These are phyloP conservation scores for Peromyscus attwateri DNA, from an alignment of 2,797 vertebrate genomes.

Conservation along the genomic window DNA sequence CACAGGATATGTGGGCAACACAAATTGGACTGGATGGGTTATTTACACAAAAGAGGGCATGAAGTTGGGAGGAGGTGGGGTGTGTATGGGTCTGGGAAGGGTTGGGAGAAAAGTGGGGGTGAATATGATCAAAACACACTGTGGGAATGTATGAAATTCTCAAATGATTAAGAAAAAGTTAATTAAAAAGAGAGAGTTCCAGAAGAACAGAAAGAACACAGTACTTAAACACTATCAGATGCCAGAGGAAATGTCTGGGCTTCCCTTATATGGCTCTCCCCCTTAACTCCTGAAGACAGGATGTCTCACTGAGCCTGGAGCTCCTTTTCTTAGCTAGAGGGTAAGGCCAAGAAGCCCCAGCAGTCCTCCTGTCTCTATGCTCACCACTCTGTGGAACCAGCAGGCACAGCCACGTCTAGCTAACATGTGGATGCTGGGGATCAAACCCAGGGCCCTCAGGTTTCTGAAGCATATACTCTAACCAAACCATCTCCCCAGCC, in stretches of 20 bases:
- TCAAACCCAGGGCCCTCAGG: neutral
- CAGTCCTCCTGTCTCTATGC: too few relatives aligned
- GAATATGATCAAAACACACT: neutral
- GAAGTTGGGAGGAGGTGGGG: neutral
- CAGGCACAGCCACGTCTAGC: neutral
- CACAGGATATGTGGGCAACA: neutral
- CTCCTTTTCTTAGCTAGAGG: neutral
- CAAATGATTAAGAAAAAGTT: neutral
- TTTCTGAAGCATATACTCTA: neutral
- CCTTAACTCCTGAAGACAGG: neutral
- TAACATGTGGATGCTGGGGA: neutral
- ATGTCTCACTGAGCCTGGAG: neutral
- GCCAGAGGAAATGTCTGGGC: neutral
- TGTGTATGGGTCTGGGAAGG: neutral
- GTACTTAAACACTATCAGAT: neutral
- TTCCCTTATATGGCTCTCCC: neutral
- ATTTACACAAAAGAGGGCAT: neutral
- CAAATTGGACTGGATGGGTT: neutral
- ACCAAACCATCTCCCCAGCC: too few relatives aligned
- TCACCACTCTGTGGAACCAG: too few relatives aligned
- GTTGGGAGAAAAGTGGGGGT: neutral
- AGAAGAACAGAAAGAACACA: neutral
- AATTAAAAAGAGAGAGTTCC: neutral
- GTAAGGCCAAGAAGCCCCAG: neutral
- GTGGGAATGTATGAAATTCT: neutral